These are phyloP conservation scores for Tridacna crocea DNA, from an alignment of 2,888 invertebrate species.

Conservation along the genomic window DNA sequence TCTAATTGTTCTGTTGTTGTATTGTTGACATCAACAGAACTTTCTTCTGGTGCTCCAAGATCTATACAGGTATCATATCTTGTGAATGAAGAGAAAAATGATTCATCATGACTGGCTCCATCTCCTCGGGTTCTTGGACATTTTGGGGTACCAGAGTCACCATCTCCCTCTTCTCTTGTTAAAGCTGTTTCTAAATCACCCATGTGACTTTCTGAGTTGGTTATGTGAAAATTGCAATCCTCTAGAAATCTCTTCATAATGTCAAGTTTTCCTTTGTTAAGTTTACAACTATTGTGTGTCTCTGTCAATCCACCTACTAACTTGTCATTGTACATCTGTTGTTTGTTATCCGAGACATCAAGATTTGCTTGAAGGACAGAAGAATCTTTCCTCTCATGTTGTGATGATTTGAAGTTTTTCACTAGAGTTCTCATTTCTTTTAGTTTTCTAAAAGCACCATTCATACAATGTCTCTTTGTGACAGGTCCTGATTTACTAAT, in stretches of 20 bases:
- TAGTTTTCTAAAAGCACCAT: not conserved
- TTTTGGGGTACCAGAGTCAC: not conserved
- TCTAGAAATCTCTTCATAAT: conserved; percentile 9
- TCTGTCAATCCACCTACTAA: not conserved
- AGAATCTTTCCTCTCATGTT: not conserved
- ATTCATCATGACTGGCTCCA: conserved; percentile 20
- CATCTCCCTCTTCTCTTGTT: not conserved
- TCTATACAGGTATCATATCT: not conserved
- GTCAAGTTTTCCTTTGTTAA: not conserved
- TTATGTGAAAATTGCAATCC: not conserved
- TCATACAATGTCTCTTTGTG: not conserved
- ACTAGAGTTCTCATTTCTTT: conserved; percentile 12
- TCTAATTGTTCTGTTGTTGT: not conserved
- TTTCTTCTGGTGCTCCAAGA: not conserved
- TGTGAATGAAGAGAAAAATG: conserved; percentile 8
- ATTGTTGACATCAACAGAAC: no score
- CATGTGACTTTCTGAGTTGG: not conserved
- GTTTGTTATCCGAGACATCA: conserved; percentile 3
- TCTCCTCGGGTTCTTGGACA: conserved; percentile 20
- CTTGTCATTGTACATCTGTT: conserved; percentile 3
- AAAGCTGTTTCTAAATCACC: not conserved
- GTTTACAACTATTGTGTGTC: not conserved
- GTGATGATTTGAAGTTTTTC: conserved; percentile 1
- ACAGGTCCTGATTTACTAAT: not conserved
- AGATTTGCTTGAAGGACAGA: not conserved